Base-by-base conservation (phyloP, 1,140 invertebrate species). In the Wasmannia auropunctata region DNA sequence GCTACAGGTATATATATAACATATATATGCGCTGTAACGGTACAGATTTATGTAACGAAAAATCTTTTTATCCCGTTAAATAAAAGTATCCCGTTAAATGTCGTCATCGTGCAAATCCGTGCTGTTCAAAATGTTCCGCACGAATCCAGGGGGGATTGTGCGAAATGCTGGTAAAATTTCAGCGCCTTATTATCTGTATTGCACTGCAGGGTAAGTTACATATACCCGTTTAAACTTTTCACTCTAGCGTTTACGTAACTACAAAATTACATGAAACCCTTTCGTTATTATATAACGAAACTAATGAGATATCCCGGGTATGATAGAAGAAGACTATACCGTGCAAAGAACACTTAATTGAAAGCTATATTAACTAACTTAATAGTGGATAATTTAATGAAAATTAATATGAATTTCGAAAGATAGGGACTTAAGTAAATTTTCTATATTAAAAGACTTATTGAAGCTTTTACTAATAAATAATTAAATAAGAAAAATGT, bases 21-120 rank as follows among this genome's bases (percentile, higher is more conserved):
- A 4, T 40, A 19, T 37, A 22, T 60, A 40, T 16, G 22, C 22
- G 34, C 69, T 74, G 51, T 72, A 56, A 72, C 79, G 4, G 37
- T 70, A 43, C 51, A 74, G 51, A 60, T 83, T 72, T 83, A 60
- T 34, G n/a, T 83, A 19, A 83, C 37, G 65, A 83, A 58, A 56
- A 83, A 72, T 74, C 31, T 51, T 65, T 37, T 46, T 46, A 67
- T 25, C 11, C 37, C 4, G 37, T 67, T 67, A 67, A 46, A 67
- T 22, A 22, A 60, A 79, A 79, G 25, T 58, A 72, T 28, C 25
- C 14, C 25, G 25, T 81, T 81, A 81, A 58, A 72, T 43, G 14
- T 14, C n/a, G 25, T 14, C 51, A 34, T 60, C 14, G 40, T 46
- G 40, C 72, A 81, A 83, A 22, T 40, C 8, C 67, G 19, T 34